A percentile compares a stretch with the other conserved stretches of the same genome.
Evolutionary conservation across 1,140 invertebrate species (phyloP).

Genomic region (Panulirus ornatus): DNA sequence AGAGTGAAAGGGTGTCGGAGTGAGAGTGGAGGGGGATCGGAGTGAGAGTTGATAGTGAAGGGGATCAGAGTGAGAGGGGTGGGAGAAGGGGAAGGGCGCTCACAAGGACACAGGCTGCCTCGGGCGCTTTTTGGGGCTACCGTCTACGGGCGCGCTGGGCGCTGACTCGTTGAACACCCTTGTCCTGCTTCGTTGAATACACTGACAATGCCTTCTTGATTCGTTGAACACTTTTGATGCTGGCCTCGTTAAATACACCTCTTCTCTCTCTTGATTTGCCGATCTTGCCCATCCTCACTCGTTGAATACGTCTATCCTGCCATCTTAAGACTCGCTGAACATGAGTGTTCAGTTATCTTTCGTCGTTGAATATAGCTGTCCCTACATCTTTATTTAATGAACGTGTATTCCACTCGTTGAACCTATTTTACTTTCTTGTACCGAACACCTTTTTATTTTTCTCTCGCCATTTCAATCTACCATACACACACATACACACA

Average conservation of each 20-base stretch:
- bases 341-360: no score
- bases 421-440: not conserved
- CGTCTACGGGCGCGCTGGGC: not conserved
- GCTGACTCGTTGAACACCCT: slow-evolving; percentile 3
- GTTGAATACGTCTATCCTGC: no score
- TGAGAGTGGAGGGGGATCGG: not conserved
- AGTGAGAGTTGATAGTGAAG: slow-evolving; percentile 23
- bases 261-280: no score
- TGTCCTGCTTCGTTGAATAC: not conserved
- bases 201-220: no score
- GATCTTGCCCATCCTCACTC: no score
- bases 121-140: not conserved
- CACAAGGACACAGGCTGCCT: slow-evolving; percentile 8
- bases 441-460: not conserved
- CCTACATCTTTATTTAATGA: no score
- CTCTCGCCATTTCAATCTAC: not conserved
- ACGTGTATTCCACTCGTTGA: not conserved
- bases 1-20: not conserved
- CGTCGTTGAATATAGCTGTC: no score
- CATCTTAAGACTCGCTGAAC: no score
- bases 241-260: no score
- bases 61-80: not conserved
- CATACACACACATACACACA: not conserved
- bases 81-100: slow-evolving; percentile 12
- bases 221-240: no score